A percentile compares a stretch with the other conserved stretches of the same genome.
These are phyloP conservation scores for Atopsyche davidsoni DNA, from an alignment of 1,140 invertebrate genomes.

Conservation along the genomic window DNA sequence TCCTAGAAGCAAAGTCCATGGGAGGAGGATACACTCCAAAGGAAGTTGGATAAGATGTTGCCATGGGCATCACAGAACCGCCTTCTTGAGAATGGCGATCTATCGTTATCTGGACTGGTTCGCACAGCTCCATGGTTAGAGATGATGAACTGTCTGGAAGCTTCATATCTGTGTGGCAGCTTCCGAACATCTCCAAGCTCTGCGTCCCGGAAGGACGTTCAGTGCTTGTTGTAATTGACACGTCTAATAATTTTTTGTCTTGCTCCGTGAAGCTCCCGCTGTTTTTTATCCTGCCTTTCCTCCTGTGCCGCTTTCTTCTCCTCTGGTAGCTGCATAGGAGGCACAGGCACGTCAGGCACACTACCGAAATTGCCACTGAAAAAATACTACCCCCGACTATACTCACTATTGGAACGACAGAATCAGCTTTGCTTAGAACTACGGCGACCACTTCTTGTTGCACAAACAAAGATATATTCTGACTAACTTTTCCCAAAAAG, in stretches of 20 bases:
- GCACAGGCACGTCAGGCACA: constrained; percentile 47
- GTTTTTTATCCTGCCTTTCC: constrained; percentile 58
- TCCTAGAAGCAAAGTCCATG: constrained; percentile 38
- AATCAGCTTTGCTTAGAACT: constrained; percentile 56
- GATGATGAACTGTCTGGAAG: constrained; percentile 37
- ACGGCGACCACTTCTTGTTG: constrained; percentile 62
- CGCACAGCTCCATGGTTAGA: constrained; percentile 41
- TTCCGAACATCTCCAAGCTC: constrained; percentile 56
- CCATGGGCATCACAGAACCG: constrained; percentile 30
- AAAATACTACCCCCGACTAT: constrained; percentile 49
- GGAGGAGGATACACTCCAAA: constrained; percentile 29
- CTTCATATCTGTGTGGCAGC: constrained; percentile 44
- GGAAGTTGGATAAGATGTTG: constrained; percentile 24
- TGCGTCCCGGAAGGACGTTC: constrained; percentile 53
- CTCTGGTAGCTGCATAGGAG: constrained; percentile 50
- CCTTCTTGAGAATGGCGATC: constrained; percentile 58
- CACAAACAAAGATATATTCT: constrained; percentile 64
- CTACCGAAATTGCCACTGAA: constrained; percentile 44
- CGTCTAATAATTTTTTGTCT: constrained; percentile 67
- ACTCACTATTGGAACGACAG: constrained; percentile 52
- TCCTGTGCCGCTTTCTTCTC: constrained; percentile 41
- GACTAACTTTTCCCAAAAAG: constrained; percentile 60
- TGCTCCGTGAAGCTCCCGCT: constrained; percentile 69
- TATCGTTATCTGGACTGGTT: constrained; percentile 71
- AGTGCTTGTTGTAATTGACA: constrained; percentile 69